phyloP scores from a whole-genome alignment of 2,113 vertebrate species.

The Phocoena sinus region DNA sequence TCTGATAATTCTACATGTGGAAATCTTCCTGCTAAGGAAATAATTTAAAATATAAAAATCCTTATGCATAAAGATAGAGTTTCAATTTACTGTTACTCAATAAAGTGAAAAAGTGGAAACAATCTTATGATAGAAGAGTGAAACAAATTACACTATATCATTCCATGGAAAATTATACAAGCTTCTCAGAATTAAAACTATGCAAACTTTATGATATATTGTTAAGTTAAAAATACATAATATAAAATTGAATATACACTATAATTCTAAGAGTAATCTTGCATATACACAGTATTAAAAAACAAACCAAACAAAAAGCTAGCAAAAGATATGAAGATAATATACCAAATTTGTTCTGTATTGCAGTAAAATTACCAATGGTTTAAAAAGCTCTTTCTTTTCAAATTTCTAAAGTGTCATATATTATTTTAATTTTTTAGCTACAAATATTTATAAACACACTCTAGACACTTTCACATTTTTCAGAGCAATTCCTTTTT shows the following conservation, averaged over 20 bases:
- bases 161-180: background rate
- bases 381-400: background rate
- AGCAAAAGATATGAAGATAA: background rate
- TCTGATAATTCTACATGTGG: background rate
- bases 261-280: conserved; percentile 1
- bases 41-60: background rate
- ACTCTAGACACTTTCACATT: background rate
- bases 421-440: conserved; percentile 19
- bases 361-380: background rate
- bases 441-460: background rate
- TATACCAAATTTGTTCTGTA: conserved; percentile 1
- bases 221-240: background rate
- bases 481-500: background rate
- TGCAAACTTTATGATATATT: background rate
- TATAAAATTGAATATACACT: background rate
- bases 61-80: background rate
- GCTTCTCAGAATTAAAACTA: conserved; percentile 25
- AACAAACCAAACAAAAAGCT: background rate
- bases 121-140: background rate
- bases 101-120: background rate
- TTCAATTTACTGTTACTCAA: background rate
- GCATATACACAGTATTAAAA: background rate
- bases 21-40: background rate
- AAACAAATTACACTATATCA: background rate
- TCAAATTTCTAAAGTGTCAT: background rate